phyloP scores from a whole-genome alignment of 2,113 vertebrate genomes.

The Uria lomvia region DNA sequence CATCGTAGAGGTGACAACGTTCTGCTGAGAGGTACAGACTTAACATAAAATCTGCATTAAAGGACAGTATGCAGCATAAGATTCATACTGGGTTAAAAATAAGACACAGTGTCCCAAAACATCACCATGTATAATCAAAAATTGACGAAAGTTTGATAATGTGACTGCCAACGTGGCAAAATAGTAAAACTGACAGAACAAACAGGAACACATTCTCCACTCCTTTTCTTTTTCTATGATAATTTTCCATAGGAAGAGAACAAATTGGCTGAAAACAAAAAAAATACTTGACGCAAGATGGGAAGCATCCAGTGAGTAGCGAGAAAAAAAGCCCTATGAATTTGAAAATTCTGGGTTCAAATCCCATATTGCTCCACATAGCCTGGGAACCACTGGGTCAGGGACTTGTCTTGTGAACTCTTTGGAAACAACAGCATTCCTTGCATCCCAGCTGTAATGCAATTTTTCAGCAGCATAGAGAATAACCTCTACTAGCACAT shows the following conservation, averaged over 20 bases:
- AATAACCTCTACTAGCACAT: not conserved
- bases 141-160: not conserved
- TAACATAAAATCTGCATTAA: not conserved
- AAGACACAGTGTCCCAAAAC: not conserved
- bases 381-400: not conserved
- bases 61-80: not conserved
- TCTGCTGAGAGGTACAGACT: not conserved
- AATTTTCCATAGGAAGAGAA: not conserved
- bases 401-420: not conserved
- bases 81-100: not conserved
- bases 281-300: not conserved
- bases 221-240: not conserved
- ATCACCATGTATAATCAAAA: not conserved
- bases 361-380: not conserved
- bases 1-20: not conserved
- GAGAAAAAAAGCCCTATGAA: accelerated
- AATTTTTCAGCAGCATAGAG: not conserved
- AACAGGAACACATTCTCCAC: not conserved
- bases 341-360: not conserved
- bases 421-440: not conserved
- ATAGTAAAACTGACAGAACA: not conserved
- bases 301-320: not conserved
- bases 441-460: not conserved
- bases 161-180: not conserved
- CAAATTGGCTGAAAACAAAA: not conserved